These are phyloP conservation scores for Mellivora capensis DNA, from an alignment of 2,113 vertebrate species.

Conservation along the genomic window DNA sequence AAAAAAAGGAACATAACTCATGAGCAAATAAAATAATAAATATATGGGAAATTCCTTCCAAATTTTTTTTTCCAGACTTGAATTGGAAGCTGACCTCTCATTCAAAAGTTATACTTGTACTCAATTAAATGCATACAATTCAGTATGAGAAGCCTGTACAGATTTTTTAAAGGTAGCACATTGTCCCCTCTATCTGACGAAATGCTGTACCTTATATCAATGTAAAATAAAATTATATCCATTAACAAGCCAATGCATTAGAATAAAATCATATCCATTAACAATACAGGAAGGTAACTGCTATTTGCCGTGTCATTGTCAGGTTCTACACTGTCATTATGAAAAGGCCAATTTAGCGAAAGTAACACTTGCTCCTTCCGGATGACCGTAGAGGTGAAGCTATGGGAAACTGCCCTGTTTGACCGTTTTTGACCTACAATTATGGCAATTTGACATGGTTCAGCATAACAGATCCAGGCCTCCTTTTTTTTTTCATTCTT, in stretches of 20 bases:
- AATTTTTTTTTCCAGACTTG: neutral
- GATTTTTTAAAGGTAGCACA: neutral
- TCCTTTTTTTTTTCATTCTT: neutral
- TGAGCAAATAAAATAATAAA: neutral
- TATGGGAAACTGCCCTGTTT: neutral
- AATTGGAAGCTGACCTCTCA: slow-evolving; percentile 4
- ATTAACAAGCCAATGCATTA: neutral
- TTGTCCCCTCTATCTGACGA: neutral
- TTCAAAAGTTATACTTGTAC: neutral
- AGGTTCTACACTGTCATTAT: neutral
- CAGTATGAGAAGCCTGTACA: neutral
- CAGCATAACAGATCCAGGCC: neutral
- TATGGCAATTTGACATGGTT: neutral
- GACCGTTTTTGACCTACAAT: neutral
- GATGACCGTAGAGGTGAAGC: neutral
- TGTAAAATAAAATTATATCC: neutral
- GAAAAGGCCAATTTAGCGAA: neutral
- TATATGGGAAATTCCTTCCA: neutral
- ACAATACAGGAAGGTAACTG: neutral
- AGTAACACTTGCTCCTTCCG: neutral
- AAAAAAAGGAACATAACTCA: neutral
- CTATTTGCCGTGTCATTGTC: neutral
- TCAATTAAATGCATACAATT: neutral
- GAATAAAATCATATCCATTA: neutral
- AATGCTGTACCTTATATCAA: neutral